phyloP scores from a whole-genome alignment of 2,888 invertebrate genomes.

The Lordiphosa fenestrarum region DNA sequence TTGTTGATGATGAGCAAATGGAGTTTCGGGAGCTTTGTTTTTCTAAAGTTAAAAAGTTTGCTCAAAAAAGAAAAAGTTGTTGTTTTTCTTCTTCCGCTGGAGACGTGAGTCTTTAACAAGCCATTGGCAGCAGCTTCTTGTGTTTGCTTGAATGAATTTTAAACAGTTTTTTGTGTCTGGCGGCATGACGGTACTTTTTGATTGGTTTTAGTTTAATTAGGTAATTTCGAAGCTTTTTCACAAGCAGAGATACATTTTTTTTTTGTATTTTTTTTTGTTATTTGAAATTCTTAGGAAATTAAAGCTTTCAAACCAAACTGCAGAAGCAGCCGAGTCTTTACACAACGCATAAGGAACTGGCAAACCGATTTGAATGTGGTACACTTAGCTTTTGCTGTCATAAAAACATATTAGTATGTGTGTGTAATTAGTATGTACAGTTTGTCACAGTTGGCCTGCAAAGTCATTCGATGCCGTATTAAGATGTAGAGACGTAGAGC shows the following conservation, averaged over 20 bases:
- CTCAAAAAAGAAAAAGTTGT: conserved; percentile 12
- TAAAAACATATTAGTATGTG: conserved; percentile 6
- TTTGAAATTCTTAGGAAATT: conserved; percentile 22
- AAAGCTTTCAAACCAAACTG: conserved; percentile 33
- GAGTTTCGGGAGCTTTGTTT: too few relatives aligned
- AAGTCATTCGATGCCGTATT: too few relatives aligned
- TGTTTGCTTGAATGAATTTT: conserved; percentile 43
- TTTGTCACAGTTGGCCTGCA: neutral
- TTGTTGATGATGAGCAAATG: too few relatives aligned
- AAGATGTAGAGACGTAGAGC: too few relatives aligned
- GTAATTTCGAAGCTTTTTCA: conserved; percentile 34
- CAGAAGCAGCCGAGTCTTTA: conserved; percentile 29
- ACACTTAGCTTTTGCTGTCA: conserved; percentile 24
- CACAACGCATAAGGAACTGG: conserved; percentile 59
- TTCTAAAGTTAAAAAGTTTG: conserved; percentile 12
- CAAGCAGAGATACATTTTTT: neutral
- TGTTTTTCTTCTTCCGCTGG: conserved; percentile 31
- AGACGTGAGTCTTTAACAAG: neutral
- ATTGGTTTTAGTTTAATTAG: conserved; percentile 43
- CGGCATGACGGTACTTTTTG: conserved; percentile 13
- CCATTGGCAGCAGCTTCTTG: too few relatives aligned
- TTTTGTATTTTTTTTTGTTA: neutral
- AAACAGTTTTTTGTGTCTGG: conserved; percentile 9
- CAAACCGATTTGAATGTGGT: conserved; percentile 42
- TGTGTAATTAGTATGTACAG: conserved; percentile 6